Evolutionary conservation across 2,113 vertebrate genomes (phyloP).

Genomic region (Procapra przewalskii): DNA sequence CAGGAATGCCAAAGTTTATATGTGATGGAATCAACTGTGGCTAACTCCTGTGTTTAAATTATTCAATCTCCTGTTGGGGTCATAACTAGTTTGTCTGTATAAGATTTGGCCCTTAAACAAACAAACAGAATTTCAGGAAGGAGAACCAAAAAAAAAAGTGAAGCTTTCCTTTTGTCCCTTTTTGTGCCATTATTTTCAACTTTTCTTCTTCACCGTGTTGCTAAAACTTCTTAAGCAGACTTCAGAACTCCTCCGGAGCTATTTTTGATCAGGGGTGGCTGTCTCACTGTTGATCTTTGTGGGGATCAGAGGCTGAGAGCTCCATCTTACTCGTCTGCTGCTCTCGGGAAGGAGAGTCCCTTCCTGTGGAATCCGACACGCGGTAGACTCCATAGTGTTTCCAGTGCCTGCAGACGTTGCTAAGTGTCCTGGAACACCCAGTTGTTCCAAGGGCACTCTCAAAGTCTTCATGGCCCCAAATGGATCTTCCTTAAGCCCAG

Average conservation of each 20-base stretch:
- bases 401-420: not conserved
- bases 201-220: not conserved
- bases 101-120: conserved; percentile 67
- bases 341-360: not conserved
- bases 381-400: not conserved
- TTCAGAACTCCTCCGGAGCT: not conserved
- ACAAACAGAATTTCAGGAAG: conserved; percentile 76
- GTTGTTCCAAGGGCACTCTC: not conserved
- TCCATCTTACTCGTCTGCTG: not conserved
- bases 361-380: not conserved
- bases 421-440: not conserved
- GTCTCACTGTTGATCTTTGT: not conserved
- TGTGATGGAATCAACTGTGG: conserved; percentile 80
- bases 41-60: conserved; percentile 70
- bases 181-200: not conserved
- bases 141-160: not conserved
- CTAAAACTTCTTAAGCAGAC: not conserved
- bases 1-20: conserved; percentile 60
- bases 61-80: conserved; percentile 77
- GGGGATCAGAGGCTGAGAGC: not conserved
- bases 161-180: not conserved
- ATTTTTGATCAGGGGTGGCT: not conserved
- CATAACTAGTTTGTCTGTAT: conserved; percentile 75
- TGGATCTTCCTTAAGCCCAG: not conserved
- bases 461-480: not conserved